phyloP scores from a whole-genome alignment of 2,888 invertebrate species.

The Hyposoter didymator region DNA sequence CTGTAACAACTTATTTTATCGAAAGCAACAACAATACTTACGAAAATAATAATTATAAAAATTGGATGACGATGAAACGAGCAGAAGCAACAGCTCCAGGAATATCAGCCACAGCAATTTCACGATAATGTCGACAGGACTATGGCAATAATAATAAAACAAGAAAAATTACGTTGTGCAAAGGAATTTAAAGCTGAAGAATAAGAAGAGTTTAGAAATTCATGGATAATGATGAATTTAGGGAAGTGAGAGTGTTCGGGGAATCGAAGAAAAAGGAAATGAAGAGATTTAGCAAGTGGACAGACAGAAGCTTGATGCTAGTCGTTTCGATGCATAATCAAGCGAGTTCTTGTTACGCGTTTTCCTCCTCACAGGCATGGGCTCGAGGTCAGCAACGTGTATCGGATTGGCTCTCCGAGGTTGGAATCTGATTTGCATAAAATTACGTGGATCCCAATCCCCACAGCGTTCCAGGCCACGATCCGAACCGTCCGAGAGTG shows the following conservation, averaged over 20 bases:
- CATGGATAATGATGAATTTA: neutral
- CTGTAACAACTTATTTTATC: neutral
- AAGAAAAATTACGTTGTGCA: neutral
- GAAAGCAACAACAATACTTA: neutral
- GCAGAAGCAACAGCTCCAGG: neutral
- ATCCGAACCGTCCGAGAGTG: constrained; percentile 15
- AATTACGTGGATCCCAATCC: constrained; percentile 64
- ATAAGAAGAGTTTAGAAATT: neutral
- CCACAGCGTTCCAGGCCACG: constrained; percentile 11
- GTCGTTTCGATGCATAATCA: constrained; percentile 59
- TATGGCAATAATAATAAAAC: neutral
- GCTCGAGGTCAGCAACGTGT: constrained; percentile 28
- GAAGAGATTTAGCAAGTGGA: neutral
- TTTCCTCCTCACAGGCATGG: constrained; percentile 46
- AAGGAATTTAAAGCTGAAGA: neutral
- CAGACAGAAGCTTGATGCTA: constrained; percentile 47
- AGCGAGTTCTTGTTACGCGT: constrained; percentile 70
- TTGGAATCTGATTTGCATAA: constrained; percentile 68
- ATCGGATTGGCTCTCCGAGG: constrained; percentile 16
- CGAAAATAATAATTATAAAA: neutral
- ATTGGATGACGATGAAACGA: neutral
- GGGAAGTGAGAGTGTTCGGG: neutral
- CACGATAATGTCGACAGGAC: neutral
- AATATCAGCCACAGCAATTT: neutral
- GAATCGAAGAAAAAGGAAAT: neutral